phyloP scores from a whole-genome alignment of 2,888 invertebrate genomes.

The Siphlonurus alternatus region DNA sequence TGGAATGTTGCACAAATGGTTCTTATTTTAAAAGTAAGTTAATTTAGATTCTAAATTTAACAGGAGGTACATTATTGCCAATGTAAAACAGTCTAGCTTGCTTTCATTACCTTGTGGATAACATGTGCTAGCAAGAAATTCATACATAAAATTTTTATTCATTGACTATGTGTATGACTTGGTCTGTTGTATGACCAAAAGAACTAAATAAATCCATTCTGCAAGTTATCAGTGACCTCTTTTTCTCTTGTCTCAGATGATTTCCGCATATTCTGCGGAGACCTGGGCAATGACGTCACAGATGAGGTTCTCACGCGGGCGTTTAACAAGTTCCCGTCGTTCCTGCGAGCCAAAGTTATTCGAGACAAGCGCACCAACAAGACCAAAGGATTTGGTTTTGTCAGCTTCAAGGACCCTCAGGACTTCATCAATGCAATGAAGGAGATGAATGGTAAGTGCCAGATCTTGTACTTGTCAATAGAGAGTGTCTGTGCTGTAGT shows the following conservation, averaged over 20 bases:
- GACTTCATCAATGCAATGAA: constrained; percentile 98
- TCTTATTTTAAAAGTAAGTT: too few species aligned
- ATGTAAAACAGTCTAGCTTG: too few species aligned
- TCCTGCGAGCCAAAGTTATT: constrained; percentile 86
- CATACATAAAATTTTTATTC: constrained; percentile 6
- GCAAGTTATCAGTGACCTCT: too few species aligned
- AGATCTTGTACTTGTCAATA: constrained; percentile 6
- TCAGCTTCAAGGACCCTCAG: constrained; percentile 93
- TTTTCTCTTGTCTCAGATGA: constrained; percentile 45
- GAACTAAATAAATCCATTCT: too few species aligned
- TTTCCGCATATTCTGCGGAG: constrained; percentile 98
- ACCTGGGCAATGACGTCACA: constrained; percentile 96
- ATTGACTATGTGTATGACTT: too few species aligned
- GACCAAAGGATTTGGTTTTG: constrained; percentile 97
- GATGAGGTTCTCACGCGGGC: constrained; percentile 93
- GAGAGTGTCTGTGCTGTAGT: neutral
- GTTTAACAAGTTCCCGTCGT: constrained; percentile 86
- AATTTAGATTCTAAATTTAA: neutral
- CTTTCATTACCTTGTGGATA: too few species aligned
- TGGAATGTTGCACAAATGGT: too few species aligned
- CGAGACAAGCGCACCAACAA: constrained; percentile 94
- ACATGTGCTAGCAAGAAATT: neutral
- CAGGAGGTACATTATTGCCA: neutral
- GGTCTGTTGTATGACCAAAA: too few species aligned
- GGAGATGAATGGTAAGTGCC: constrained; percentile 90